These are phyloP conservation scores for Labeo catla DNA, from an alignment of 2,113 vertebrate species.

Conservation along the genomic window DNA sequence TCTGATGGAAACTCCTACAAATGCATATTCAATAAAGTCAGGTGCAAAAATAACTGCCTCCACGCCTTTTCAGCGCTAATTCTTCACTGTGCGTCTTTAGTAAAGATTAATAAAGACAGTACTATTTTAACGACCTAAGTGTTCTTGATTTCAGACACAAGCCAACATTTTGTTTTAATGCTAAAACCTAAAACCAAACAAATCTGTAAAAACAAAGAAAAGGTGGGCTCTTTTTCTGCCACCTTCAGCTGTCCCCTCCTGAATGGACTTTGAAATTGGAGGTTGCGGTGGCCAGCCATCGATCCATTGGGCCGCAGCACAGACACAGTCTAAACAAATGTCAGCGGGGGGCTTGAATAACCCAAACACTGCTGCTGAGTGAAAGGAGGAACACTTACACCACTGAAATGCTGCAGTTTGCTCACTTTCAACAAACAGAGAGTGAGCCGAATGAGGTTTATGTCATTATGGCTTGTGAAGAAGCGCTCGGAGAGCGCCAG, in stretches of 20 bases:
- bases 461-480: conserved; percentile 3
- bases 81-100: too few species aligned
- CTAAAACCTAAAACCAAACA: background rate
- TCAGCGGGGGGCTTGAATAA: conserved; percentile 49
- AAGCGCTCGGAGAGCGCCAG: background rate
- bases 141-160: background rate
- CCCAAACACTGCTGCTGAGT: conserved; percentile 45
- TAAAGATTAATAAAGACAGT: too few species aligned
- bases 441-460: conserved; percentile 37
- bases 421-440: conserved; percentile 44
- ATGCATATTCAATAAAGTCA: too few species aligned
- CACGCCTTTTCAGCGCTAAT: too few species aligned
- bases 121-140: too few species aligned
- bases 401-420: conserved; percentile 44
- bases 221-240: conserved; percentile 35
- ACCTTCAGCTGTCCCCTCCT: conserved; percentile 9
- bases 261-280: conserved; percentile 23
- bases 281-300: conserved; percentile 32
- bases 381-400: conserved; percentile 35
- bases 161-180: background rate
- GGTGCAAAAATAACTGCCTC: too few species aligned
- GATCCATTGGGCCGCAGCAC: conserved; percentile 45
- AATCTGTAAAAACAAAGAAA: background rate
- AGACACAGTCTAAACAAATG: conserved; percentile 48
- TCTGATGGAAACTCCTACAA: too few species aligned